phyloP scores from a whole-genome alignment of 2,888 invertebrate genomes.

The Nomada flava region DNA sequence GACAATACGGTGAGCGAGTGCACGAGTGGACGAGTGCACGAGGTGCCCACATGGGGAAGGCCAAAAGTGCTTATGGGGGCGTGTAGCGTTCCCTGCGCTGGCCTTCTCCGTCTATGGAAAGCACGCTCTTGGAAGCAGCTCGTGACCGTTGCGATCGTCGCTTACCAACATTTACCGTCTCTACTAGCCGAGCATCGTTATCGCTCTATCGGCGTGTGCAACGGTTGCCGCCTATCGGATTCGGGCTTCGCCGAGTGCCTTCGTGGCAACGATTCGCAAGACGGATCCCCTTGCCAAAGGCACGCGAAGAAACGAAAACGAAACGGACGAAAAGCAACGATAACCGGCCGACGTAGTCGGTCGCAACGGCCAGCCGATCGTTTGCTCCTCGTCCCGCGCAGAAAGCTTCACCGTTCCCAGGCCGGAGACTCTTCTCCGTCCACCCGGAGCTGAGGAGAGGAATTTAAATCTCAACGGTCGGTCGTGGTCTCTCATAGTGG shows the following conservation, averaged over 20 bases:
- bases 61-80: slow-evolving; percentile 66
- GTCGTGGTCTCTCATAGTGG: slow-evolving; percentile 71
- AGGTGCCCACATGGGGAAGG: slow-evolving; percentile 57
- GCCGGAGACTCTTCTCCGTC: slow-evolving; percentile 71
- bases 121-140: too few relatives aligned
- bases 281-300: neutral
- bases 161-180: too few relatives aligned
- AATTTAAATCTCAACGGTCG: slow-evolving; percentile 84
- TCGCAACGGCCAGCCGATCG: slow-evolving; percentile 43
- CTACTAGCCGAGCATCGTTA: too few relatives aligned
- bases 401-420: slow-evolving; percentile 74
- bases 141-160: too few relatives aligned
- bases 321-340: slow-evolving; percentile 7
- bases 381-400: slow-evolving; percentile 43
- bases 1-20: slow-evolving; percentile 66
- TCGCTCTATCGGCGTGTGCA: too few relatives aligned
- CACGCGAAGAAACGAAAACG: neutral
- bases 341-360: slow-evolving; percentile 25
- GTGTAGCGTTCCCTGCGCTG: slow-evolving; percentile 43
- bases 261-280: neutral
- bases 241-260: too few relatives aligned
- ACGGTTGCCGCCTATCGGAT: too few relatives aligned
- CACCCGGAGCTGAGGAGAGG: slow-evolving; percentile 67
- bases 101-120: neutral
- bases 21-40: slow-evolving; percentile 12